Base-by-base conservation (phyloP, 2,888 invertebrate genomes). In the Neoaliturus tenellus region DNA sequence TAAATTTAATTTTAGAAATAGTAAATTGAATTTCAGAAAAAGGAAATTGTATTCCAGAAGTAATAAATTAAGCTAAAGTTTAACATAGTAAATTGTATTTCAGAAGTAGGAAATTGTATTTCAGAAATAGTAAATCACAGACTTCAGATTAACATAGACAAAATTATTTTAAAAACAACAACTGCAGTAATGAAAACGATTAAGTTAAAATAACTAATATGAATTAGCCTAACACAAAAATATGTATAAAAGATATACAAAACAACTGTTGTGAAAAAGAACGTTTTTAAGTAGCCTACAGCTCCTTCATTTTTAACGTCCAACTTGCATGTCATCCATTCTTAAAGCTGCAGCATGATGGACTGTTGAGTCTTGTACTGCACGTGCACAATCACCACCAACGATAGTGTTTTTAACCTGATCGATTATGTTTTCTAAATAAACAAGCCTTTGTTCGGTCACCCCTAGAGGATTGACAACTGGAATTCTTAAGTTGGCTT, bases 321-420 rank as follows among this genome's bases (percentile, higher is more conserved):
- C 85, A 14, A 87, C 86, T 58, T 31, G 81, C 85, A 84, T 86
- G 78, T 86, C 83, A 51, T 86, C 62, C 84, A 83, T 75, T 25
- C 82, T 82, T 58, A 87, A 85, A 41, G 85, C 83, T 23, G 85
- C 81, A 69, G 83, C 80, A 84, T 87, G 85, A 82, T 35, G 51
- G 28, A 44, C 80, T 41, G 87, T 85, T 14, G 78, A 75, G 35
- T 86, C 86, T 73, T 87, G 84, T 17, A 82, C 86, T 73, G 86
- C 86, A 23, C 85, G 80, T 12, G 86, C 85, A 84, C 87, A 87
- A 84, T 87, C 87, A 25, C 86, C 86, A 58, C 85, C 86, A n/a
- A 86, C 83, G 58, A 86, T 83, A 10, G 83, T 84, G 51, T 86
- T 71, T 44, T 86, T 84, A 20, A 86, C 86, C 48, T 81, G 25